Evolutionary conservation across 2,797 vertebrate genomes (phyloP).

Genomic region (Cryptoprocta ferox): DNA sequence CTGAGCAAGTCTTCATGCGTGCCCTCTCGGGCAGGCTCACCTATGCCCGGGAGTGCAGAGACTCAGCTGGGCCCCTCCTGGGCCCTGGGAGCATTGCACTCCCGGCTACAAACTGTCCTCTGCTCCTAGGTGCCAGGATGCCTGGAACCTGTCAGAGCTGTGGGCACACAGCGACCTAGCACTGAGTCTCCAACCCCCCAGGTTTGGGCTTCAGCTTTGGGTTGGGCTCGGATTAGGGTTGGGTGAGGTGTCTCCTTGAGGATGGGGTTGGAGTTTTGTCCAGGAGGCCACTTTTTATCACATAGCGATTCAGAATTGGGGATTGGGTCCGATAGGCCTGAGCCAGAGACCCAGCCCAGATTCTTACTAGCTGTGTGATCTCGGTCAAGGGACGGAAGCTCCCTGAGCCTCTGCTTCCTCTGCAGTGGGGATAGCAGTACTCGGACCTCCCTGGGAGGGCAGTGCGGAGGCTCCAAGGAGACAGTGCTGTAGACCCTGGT

Average conservation of each 20-base stretch:
- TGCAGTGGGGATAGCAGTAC: neutral
- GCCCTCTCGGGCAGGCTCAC: neutral
- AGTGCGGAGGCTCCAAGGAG: neutral
- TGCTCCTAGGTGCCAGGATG: neutral
- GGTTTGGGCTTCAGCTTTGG: rapidly evolving
- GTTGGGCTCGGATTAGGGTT: neutral
- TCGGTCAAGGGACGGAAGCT: too few species aligned
- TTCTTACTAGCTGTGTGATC: neutral
- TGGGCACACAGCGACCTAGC: rapidly evolving
- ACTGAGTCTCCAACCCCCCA: neutral
- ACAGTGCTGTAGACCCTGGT: neutral
- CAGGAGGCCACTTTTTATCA: neutral
- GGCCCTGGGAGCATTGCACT: neutral
- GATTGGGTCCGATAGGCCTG: neutral
- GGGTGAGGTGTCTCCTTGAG: neutral
- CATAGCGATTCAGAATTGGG: neutral
- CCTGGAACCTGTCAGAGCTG: neutral
- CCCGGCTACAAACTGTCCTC: neutral
- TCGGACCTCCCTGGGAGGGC: neutral
- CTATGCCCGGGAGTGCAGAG: neutral
- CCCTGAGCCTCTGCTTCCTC: neutral
- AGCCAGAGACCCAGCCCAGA: neutral
- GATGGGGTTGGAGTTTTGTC: neutral
- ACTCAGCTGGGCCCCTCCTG: neutral
- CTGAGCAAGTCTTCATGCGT: neutral